phyloP scores from a whole-genome alignment of 2,888 invertebrate genomes.

The Neuroscelio doddi region DNA sequence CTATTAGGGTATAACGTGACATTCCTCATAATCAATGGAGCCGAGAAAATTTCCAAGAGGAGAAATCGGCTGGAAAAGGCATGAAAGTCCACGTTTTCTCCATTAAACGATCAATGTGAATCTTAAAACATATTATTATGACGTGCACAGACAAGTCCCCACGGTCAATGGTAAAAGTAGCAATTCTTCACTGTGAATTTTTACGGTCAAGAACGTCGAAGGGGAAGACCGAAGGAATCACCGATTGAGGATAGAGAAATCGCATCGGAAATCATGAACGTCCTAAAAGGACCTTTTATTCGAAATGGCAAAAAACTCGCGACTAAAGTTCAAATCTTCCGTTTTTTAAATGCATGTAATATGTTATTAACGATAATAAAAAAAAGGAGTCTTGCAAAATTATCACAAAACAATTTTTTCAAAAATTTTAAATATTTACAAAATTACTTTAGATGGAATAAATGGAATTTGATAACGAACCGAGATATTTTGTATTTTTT shows the following conservation, averaged over 20 bases:
- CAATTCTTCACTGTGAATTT: constrained; percentile 35
- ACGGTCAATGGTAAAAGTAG: constrained; percentile 36
- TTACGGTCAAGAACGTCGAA: constrained; percentile 20
- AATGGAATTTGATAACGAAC: too few relatives aligned
- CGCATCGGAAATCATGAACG: constrained; percentile 17
- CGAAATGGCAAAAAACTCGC: background rate
- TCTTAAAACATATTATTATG: constrained; percentile 41
- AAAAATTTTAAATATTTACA: too few relatives aligned
- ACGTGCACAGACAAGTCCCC: constrained; percentile 42
- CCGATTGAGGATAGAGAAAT: constrained; percentile 45
- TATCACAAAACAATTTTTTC: too few relatives aligned
- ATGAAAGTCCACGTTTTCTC: constrained; percentile 42
- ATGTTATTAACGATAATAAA: too few relatives aligned
- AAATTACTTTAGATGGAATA: too few relatives aligned
- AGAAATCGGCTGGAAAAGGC: constrained; percentile 46
- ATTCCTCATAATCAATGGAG: constrained; percentile 17
- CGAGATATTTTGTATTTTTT: too few relatives aligned
- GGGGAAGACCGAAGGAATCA: constrained; percentile 33
- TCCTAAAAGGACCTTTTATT: constrained; percentile 16
- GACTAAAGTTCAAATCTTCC: too few relatives aligned
- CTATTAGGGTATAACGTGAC: constrained; percentile 30
- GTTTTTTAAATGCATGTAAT: background rate
- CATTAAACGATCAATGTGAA: constrained; percentile 43
- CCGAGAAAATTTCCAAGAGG: constrained; percentile 14
- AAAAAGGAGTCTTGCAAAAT: too few relatives aligned